Evolutionary conservation across 2,888 invertebrate genomes (phyloP).

Genomic region (Tenthredo livida): DNA sequence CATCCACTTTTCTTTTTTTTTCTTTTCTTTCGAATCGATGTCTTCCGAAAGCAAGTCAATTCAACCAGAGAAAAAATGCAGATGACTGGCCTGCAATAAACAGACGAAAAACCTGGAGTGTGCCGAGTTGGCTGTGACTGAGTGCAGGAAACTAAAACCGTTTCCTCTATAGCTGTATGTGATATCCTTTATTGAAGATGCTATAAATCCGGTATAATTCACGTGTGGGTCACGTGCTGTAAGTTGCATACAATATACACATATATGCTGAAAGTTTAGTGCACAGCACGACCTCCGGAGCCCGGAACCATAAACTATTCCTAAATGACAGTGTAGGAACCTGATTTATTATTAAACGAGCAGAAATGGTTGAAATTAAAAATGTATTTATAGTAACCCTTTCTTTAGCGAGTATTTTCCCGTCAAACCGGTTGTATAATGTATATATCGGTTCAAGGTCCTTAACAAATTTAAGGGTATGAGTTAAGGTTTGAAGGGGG

Average conservation of each 20-base stretch:
- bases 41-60: too few species aligned
- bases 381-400: constrained; percentile 46
- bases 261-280: constrained; percentile 30
- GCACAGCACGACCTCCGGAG: constrained; percentile 35
- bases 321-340: constrained; percentile 40
- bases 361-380: constrained; percentile 44
- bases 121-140: too few species aligned
- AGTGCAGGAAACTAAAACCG: too few species aligned
- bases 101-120: too few species aligned
- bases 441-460: constrained; percentile 40
- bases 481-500: neutral
- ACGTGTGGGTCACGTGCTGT: constrained; percentile 12
- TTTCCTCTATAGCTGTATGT: too few species aligned
- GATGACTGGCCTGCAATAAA: too few species aligned
- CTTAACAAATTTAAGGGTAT: constrained; percentile 36
- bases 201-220: constrained; percentile 28
- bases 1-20: too few species aligned
- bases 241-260: neutral
- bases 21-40: too few species aligned
- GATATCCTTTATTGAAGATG: constrained; percentile 30
- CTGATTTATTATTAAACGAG: constrained; percentile 22
- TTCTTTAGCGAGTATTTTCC: constrained; percentile 17
- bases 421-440: constrained; percentile 40
- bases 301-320: constrained; percentile 36
- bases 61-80: too few species aligned